phyloP scores from a whole-genome alignment of 2,888 invertebrate genomes.

The Phengaris alcon region DNA sequence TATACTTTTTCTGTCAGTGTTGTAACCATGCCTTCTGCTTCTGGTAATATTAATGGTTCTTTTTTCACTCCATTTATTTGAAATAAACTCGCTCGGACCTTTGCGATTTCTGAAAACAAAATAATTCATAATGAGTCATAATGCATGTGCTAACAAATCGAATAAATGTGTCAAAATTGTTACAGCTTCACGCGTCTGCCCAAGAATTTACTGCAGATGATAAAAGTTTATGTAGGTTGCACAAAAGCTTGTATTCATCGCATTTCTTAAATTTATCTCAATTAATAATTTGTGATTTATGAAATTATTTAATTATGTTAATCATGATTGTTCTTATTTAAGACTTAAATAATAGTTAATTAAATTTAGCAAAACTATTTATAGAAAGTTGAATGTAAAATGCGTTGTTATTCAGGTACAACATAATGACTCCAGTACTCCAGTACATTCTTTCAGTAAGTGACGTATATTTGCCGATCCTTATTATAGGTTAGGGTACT shows the following conservation, averaged over 20 bases:
- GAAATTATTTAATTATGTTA: neutral
- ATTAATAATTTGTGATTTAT: neutral
- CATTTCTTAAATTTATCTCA: neutral
- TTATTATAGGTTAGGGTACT: neutral
- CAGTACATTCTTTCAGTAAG: conserved; percentile 12
- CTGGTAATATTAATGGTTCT: conserved; percentile 94
- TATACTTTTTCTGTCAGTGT: conserved; percentile 99
- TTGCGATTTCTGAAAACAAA: conserved; percentile 94
- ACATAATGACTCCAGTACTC: conserved; percentile 8
- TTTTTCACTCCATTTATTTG: conserved; percentile 99
- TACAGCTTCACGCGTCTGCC: conserved; percentile 57
- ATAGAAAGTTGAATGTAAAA: neutral
- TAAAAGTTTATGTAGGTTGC: conserved; percentile 54
- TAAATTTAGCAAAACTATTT: neutral
- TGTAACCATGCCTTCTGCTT: conserved; percentile 92
- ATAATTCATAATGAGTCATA: conserved; percentile 41
- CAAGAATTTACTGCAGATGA: conserved; percentile 54
- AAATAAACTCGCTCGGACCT: conserved; percentile 98
- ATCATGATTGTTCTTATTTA: neutral
- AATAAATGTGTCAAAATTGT: conserved; percentile 53
- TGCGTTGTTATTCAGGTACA: neutral
- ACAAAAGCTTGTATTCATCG: neutral
- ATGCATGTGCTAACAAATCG: conserved; percentile 53
- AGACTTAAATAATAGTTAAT: neutral
- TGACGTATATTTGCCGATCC: conserved; percentile 1